phyloP scores from a whole-genome alignment of 2,888 invertebrate species.

The Agelastica alni region DNA sequence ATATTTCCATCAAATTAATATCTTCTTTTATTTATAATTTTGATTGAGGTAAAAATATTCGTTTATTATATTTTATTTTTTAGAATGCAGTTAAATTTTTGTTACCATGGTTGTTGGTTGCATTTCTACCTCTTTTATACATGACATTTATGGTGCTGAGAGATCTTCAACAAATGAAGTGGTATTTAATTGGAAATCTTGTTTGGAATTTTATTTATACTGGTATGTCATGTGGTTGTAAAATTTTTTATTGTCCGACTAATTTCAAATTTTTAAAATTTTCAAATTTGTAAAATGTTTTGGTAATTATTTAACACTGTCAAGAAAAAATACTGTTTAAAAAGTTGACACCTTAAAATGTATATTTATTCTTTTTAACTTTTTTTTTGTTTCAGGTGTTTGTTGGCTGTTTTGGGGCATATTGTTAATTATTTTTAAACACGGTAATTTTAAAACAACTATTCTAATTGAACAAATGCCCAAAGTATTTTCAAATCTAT shows the following conservation, averaged over 20 bases:
- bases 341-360: no score
- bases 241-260: no score
- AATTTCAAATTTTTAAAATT: no score
- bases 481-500: no score
- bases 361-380: no score
- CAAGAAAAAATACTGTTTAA: no score
- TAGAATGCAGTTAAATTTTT: conserved; percentile 6
- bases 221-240: no score
- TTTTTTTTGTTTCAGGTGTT: conserved; percentile 12
- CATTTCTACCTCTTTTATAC: conserved; percentile 5
- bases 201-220: not conserved
- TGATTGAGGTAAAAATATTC: no score
- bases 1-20: no score
- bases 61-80: conserved; percentile 20
- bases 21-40: no score
- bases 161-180: conserved; percentile 10
- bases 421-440: conserved; percentile 5
- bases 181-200: not conserved
- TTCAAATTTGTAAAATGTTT: no score
- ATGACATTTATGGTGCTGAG: conserved; percentile 10
- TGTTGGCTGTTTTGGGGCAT: conserved; percentile 17
- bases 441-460: conserved; percentile 1
- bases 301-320: no score
- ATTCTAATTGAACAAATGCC: not conserved
- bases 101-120: conserved; percentile 14